These are phyloP conservation scores for Thereva nobilitata DNA, from an alignment of 2,888 invertebrate species.

Conservation along the genomic window DNA sequence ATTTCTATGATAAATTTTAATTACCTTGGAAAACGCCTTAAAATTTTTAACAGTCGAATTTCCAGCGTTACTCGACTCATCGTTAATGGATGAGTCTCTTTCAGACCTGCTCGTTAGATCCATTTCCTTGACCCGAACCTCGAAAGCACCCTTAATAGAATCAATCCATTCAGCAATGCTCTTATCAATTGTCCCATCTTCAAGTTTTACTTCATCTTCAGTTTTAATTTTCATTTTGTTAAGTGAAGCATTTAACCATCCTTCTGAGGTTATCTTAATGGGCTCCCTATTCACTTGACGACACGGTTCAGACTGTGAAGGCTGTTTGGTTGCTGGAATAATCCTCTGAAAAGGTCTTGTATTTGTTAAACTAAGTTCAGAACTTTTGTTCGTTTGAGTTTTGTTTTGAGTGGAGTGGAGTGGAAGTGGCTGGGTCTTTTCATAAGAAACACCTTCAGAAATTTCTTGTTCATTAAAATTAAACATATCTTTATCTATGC, in stretches of 20 bases:
- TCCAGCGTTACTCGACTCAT: not conserved
- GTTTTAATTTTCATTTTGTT: slow-evolving; percentile 45
- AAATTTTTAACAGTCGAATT: slow-evolving; percentile 49
- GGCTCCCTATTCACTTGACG: not conserved
- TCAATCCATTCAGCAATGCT: slow-evolving; percentile 46
- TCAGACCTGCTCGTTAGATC: slow-evolving; percentile 41
- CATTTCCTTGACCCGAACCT: slow-evolving; percentile 48
- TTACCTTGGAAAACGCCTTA: slow-evolving; percentile 55
- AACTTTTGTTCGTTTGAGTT: too few species aligned
- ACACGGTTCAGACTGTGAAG: not conserved
- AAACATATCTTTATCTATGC: too few species aligned
- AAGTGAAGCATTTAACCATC: slow-evolving; percentile 52
- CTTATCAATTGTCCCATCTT: slow-evolving; percentile 38
- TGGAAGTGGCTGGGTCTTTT: too few species aligned
- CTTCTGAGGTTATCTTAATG: slow-evolving; percentile 38
- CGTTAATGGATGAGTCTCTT: slow-evolving; percentile 25
- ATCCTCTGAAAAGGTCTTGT: too few species aligned
- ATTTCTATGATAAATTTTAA: slow-evolving; percentile 8
- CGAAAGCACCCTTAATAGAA: slow-evolving; percentile 49
- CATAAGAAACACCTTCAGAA: too few species aligned
- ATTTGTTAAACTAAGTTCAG: too few species aligned
- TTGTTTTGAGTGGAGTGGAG: too few species aligned
- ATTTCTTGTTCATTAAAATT: too few species aligned
- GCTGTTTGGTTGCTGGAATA: not conserved
- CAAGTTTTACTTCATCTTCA: slow-evolving; percentile 38